Base-by-base conservation (phyloP, 2,113 vertebrate genomes). In the Pantherophis guttatus region DNA sequence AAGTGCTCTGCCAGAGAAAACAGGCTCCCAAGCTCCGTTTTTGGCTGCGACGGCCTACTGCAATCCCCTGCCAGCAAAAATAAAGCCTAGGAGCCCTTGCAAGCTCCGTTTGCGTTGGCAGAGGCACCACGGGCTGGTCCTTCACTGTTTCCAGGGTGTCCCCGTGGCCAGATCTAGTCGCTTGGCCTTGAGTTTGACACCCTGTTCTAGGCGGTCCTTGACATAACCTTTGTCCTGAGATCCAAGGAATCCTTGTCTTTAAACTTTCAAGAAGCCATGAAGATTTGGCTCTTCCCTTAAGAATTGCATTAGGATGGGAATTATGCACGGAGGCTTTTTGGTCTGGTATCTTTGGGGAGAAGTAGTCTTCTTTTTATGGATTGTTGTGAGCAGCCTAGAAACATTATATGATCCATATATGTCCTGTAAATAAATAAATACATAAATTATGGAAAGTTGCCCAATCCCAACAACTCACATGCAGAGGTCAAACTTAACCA, bases 51-150 rank as follows among this genome's bases (percentile, higher is more conserved):
- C 3, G 53, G 53, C 12, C 53, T 54, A 11, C 53, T 54, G 53
- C 54, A 55, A 55, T 13, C 54, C 15, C 17, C 54, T 55, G 54
- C 54, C 54, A 55, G 15, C 54, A 15, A 55, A 55, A 55, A 17
- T 2, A 12, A 13, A 55, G 0, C 0, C 54, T 3, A 3, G 3
- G 4, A 55, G 54, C 54, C 54, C 54, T 55, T 1, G 3, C 15
- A 17, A 55, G 54, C 54, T 55, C 54, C 3, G 3, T 55, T 55
- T 55, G 11, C 3, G 0, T 3, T 55, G 54, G 54, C 54, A 55
- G 54, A 55, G 54, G 53, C 53, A 54, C 53, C 11, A 1, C 0
- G 53, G 11, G 53, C 11, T 11, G 11, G 2, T 55, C 54, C 15
- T 55, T 55, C 3, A 2, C 54, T 55, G 54, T 54, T 54, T 54